Percentiles rank a stretch among this genome's conserved stretches.
Evolutionary conservation across 2,113 vertebrate species (phyloP).

Genomic region (Colius striatus): DNA sequence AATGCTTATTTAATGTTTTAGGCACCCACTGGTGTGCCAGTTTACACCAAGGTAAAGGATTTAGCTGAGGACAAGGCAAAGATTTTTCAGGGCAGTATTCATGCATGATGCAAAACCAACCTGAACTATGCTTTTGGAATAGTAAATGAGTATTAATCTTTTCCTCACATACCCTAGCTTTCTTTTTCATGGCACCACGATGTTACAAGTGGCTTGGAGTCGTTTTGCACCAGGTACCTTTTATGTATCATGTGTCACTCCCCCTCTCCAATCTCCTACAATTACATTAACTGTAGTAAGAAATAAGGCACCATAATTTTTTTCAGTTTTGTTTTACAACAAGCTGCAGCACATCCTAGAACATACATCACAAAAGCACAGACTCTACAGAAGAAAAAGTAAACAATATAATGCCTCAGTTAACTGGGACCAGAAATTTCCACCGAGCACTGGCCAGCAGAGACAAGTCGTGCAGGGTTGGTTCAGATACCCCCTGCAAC

Average conservation of each 20-base stretch:
- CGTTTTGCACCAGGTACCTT: not conserved
- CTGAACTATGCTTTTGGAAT: not conserved
- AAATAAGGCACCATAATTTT: not conserved
- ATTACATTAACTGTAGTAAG: not conserved
- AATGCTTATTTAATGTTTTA: not conserved
- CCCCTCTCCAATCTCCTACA: not conserved
- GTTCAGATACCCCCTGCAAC: not conserved
- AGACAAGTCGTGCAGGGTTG: not conserved
- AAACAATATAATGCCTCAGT: not conserved
- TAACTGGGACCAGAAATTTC: not conserved
- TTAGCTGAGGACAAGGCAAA: not conserved
- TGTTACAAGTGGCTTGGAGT: not conserved
- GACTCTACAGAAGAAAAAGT: not conserved
- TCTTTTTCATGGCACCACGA: not conserved
- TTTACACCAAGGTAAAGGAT: not conserved
- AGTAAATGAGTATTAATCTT: not conserved
- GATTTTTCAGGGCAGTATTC: not conserved
- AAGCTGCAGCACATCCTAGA: not conserved
- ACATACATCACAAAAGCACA: not conserved
- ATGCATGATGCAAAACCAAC: not conserved
- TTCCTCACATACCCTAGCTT: not conserved
- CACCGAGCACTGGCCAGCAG: not conserved
- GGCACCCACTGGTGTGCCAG: not conserved
- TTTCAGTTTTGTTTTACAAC: not conserved
- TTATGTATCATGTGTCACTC: not conserved